phyloP scores from a whole-genome alignment of 2,797 vertebrate species.

The Graptemys geographica region DNA sequence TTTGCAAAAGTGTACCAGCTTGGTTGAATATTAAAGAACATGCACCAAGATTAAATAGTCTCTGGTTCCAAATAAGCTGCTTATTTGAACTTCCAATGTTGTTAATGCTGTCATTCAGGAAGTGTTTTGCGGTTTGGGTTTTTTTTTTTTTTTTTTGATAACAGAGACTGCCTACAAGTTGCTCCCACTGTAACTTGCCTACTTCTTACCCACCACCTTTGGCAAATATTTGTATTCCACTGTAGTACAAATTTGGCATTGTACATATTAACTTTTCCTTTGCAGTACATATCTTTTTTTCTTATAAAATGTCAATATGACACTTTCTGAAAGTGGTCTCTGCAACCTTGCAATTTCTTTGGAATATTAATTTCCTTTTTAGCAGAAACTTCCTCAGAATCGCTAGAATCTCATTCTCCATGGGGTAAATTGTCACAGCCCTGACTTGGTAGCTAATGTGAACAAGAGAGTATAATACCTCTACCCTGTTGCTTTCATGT shows the following conservation, averaged over 20 bases:
- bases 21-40: neutral
- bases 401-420: neutral
- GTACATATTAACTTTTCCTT: neutral
- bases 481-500: neutral
- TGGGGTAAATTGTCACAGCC: neutral
- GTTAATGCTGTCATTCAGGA: neutral
- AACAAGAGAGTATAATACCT: neutral
- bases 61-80: neutral
- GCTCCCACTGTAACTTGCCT: neutral
- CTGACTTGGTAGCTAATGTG: neutral
- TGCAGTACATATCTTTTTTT: neutral
- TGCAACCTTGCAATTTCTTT: neutral
- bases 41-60: neutral
- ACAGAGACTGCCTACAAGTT: neutral
- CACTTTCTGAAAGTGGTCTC: neutral
- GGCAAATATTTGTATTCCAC: slow-evolving; percentile 51
- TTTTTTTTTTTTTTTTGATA: neutral
- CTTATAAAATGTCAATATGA: neutral
- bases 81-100: neutral
- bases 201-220: slow-evolving; percentile 11
- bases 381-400: neutral
- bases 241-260: slow-evolving; percentile 39
- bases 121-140: neutral
- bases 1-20: neutral
- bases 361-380: neutral